phyloP scores from a whole-genome alignment of 2,113 vertebrate species.

The Pygoscelis antarcticus region DNA sequence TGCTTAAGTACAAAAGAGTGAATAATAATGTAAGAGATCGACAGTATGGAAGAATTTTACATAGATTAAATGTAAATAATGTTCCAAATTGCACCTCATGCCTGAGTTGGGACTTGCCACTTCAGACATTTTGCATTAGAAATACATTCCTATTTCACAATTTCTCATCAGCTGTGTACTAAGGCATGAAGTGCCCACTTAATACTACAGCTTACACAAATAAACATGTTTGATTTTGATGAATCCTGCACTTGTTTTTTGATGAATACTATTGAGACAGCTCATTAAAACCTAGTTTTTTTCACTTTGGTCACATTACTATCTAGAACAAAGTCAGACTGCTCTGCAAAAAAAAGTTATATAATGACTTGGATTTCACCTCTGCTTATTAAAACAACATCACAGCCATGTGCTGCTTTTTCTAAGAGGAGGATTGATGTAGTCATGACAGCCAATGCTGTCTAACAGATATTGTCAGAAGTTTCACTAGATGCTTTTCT shows the following conservation, averaged over 20 bases:
- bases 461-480: not conserved
- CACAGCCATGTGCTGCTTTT: not conserved
- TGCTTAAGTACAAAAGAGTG: not conserved
- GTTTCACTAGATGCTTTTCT: not conserved
- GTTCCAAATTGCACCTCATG: not conserved
- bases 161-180: not conserved
- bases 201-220: conserved; percentile 28
- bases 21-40: not conserved
- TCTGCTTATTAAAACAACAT: conserved; percentile 40
- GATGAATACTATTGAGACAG: conserved; percentile 58
- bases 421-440: not conserved
- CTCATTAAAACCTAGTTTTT: conserved; percentile 39
- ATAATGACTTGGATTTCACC: conserved; percentile 44
- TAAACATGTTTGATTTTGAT: conserved; percentile 55
- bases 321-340: conserved; percentile 48
- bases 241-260: conserved; percentile 30
- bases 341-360: not conserved
- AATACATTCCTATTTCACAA: not conserved
- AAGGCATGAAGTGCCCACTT: conserved; percentile 37
- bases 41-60: not conserved
- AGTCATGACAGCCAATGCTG: not conserved
- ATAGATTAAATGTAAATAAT: not conserved
- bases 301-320: conserved; percentile 42
- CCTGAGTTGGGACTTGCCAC: not conserved
- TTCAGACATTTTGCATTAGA: not conserved